phyloP scores from a whole-genome alignment of 2,888 invertebrate genomes.

The Eupsilia transversa region DNA sequence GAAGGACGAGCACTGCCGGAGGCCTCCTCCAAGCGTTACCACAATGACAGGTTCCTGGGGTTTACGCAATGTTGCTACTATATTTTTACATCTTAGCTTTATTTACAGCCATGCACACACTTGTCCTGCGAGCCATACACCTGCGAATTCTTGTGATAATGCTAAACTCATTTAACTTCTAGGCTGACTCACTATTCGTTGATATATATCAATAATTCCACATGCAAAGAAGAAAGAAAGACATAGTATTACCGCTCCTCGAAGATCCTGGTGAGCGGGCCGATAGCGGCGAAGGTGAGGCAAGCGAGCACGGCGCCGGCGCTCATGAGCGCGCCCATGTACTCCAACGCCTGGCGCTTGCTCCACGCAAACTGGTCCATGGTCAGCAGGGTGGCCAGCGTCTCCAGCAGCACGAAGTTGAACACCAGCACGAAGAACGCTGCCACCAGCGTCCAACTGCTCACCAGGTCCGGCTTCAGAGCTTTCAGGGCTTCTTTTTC shows the following conservation, averaged over 20 bases:
- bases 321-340: conserved; percentile 96
- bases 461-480: conserved; percentile 93
- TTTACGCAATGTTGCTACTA: background rate
- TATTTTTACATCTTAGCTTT: too few species aligned
- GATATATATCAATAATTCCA: background rate
- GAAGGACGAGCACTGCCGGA: background rate
- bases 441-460: conserved; percentile 94
- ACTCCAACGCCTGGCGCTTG: conserved; percentile 93
- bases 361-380: conserved; percentile 98
- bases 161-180: background rate
- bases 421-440: conserved; percentile 96
- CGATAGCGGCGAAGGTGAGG: conserved; percentile 93
- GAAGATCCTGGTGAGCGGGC: conserved; percentile 93
- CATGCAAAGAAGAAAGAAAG: background rate
- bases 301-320: conserved; percentile 95
- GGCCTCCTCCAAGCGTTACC: background rate
- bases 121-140: background rate
- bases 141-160: background rate
- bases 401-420: conserved; percentile 96
- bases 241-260: conserved; percentile 91
- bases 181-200: background rate
- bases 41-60: background rate
- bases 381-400: conserved; percentile 95
- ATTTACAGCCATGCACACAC: background rate
- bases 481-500: conserved; percentile 94